These are phyloP conservation scores for Pyxicephalus adspersus DNA, from an alignment of 2,113 vertebrate species.

Conservation along the genomic window DNA sequence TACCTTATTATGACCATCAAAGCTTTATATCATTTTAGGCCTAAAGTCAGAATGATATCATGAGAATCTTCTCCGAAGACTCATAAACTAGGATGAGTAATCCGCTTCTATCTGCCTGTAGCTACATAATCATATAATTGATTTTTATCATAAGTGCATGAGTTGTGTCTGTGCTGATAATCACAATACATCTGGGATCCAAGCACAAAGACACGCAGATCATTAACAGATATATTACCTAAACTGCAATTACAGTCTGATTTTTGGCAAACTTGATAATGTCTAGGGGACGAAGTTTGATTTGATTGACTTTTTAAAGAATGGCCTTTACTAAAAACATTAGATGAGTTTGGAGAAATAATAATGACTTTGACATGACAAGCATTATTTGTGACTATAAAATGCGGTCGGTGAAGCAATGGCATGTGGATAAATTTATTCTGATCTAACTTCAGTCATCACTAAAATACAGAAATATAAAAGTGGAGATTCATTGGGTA, in stretches of 20 bases:
- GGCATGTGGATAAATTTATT: too few species aligned
- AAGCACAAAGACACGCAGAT: neutral
- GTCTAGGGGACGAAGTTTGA: neutral
- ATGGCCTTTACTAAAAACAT: too few species aligned
- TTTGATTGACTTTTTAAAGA: too few species aligned
- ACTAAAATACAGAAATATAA: too few species aligned
- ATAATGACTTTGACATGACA: too few species aligned
- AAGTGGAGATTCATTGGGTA: too few species aligned
- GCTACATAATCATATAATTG: neutral
- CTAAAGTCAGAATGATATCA: neutral
- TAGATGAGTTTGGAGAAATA: too few species aligned
- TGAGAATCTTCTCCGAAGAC: neutral
- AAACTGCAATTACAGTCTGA: neutral
- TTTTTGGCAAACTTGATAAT: neutral
- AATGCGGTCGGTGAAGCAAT: too few species aligned
- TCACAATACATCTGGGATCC: neutral
- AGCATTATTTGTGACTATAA: too few species aligned
- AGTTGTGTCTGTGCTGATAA: neutral
- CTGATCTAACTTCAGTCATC: too few species aligned
- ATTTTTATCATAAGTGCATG: slow-evolving; percentile 1
- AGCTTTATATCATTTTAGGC: neutral
- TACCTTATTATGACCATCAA: neutral
- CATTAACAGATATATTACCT: neutral
- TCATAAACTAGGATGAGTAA: neutral
- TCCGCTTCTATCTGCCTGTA: neutral